Base-by-base conservation (phyloP, 2,888 invertebrate genomes). In the Pterostichus madidus region DNA sequence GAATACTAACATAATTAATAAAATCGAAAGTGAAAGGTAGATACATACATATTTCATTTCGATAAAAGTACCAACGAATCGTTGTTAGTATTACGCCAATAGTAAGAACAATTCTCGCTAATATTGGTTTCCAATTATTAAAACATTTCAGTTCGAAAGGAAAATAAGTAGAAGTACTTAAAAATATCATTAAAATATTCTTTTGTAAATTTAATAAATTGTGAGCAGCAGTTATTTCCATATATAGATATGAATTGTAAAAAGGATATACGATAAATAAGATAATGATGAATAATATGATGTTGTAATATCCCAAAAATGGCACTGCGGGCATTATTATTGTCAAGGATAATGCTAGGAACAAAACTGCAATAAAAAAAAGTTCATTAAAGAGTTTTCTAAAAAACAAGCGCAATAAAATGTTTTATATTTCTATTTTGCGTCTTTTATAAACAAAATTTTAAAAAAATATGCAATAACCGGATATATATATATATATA, bases 101-200 rank as follows among this genome's bases (percentile, higher is more conserved):
- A 49, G n/a, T 49, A 49, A 49, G 49, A 49, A 49, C 5, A 49
- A 49, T n/a, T n/a, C 49, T 4, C 10, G 11, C n/a, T 49, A 49
- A 2, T 11, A 49, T 49, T 49, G 49, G n/a, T 49, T 49, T 49
- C 13, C 49, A n/a, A n/a, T 6, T 8, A n/a, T 49, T 49, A n/a
- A 49, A 13, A n/a, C 11, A n/a, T n/a, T 49, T 49, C 0, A 49
- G 11, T 49, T 49, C 49, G 13, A 49, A 49, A 49, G 49, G 11
- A 49, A 49, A 49, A 49, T 49, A 49, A 11, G 49, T 5, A 49
- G 49, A 49, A n/a, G 13, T n/a, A 49, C 49, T 49, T 49, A 49
- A 5, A 49, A 49, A 13, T 49, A 13, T 13, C 49, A 49, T 49
- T 49, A 49, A 13, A 11, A 49, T 11, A 49, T 49, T 49, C 49